Conservation (phyloP, 2,888 invertebrate species). For the Sicus ferrugineus region DNA sequence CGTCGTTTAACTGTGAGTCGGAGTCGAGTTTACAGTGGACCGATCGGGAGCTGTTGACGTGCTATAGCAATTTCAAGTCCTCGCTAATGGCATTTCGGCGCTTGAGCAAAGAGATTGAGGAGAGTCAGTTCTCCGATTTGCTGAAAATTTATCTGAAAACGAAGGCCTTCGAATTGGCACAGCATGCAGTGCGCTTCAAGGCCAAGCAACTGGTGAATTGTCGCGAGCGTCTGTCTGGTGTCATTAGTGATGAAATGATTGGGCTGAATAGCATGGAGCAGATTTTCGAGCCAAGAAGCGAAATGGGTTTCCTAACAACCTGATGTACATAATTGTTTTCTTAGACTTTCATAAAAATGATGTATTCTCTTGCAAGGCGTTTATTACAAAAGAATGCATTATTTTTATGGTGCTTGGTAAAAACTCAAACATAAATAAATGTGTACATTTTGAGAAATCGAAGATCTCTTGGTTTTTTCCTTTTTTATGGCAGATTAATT, state of each 20-base stretch:
- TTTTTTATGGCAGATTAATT: too few relatives aligned
- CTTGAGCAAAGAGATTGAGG: constrained; percentile 43
- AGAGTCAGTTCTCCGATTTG: constrained; percentile 38
- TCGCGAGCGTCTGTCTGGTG: constrained; percentile 37
- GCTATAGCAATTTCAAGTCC: constrained; percentile 35
- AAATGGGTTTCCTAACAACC: not conserved
- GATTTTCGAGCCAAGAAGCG: not conserved
- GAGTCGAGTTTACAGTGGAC: not conserved
- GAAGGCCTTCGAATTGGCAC: constrained; percentile 47
- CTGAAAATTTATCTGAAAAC: constrained; percentile 47
- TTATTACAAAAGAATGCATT: not conserved
- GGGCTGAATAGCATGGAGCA: constrained; percentile 2
- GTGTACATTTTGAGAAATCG: too few relatives aligned
- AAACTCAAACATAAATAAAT: too few relatives aligned
- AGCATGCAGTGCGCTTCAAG: constrained; percentile 42
- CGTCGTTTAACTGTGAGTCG: not conserved
- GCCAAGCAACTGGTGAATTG: constrained; percentile 43
- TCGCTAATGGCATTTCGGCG: constrained; percentile 41
- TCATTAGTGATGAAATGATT: constrained; percentile 31
- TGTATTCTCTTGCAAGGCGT: too few relatives aligned
- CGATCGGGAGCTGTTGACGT: not conserved
- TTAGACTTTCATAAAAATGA: not conserved
- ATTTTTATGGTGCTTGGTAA: not conserved
- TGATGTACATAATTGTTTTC: too few relatives aligned
- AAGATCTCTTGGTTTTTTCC: too few relatives aligned